Conservation (phyloP, 2,888 invertebrate species). For the Acronicta psi region DNA sequence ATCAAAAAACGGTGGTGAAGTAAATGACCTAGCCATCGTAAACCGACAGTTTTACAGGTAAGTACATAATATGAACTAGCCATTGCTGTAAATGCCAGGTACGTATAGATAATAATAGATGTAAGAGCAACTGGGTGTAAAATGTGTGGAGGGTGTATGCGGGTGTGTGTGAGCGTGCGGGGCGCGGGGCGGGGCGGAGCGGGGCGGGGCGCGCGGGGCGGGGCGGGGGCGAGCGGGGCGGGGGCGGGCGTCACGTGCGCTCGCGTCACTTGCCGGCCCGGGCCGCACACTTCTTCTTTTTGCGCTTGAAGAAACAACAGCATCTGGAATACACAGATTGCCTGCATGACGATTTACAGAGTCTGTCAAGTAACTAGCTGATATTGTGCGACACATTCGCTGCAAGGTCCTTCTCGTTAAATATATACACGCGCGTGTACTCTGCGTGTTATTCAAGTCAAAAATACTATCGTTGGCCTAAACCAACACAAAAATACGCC, state of each 20-base stretch:
- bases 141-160: slow-evolving; percentile 40
- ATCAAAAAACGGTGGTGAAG: slow-evolving; percentile 48
- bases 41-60: slow-evolving; percentile 23
- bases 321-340: slow-evolving; percentile 93
- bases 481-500: too few relatives aligned
- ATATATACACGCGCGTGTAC: too few relatives aligned
- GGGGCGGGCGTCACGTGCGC: slow-evolving; percentile 65
- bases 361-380: slow-evolving; percentile 82
- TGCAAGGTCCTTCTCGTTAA: not conserved
- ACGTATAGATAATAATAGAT: slow-evolving; percentile 31
- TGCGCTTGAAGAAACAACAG: slow-evolving; percentile 99
- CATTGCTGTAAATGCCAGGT: slow-evolving; percentile 29
- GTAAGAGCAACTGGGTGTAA: slow-evolving; percentile 54
- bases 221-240: slow-evolving; percentile 24
- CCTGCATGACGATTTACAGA: slow-evolving; percentile 87
- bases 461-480: too few relatives aligned
- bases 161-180: slow-evolving; percentile 23
- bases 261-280: slow-evolving; percentile 97
- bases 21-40: slow-evolving; percentile 27
- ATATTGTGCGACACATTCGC: slow-evolving; percentile 37
- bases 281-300: slow-evolving; percentile 98
- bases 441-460: too few relatives aligned
- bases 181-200: slow-evolving; percentile 23
- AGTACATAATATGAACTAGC: slow-evolving; percentile 32
- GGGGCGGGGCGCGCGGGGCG: slow-evolving; percentile 15